Percentiles rank a stretch among this genome's conserved stretches.
These are phyloP conservation scores for Picus viridis DNA, from an alignment of 2,797 vertebrate genomes.

Conservation along the genomic window DNA sequence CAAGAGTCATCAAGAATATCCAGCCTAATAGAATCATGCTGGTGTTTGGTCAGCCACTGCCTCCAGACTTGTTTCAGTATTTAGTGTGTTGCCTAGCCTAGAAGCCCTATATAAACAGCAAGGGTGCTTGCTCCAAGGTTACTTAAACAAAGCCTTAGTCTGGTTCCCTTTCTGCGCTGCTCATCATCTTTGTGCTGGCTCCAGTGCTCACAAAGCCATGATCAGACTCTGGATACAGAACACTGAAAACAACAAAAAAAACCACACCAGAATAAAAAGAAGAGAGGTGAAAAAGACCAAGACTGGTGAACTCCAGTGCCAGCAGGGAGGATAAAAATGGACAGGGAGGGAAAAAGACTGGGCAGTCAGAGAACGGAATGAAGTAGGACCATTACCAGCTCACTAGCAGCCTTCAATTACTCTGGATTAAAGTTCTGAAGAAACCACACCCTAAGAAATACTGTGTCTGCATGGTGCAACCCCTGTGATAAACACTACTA, in stretches of 20 bases:
- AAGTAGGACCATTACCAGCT: neutral
- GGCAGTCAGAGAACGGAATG: neutral
- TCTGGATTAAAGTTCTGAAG: slow-evolving; percentile 8
- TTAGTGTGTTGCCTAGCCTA: neutral
- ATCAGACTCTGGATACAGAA: neutral
- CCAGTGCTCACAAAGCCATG: neutral
- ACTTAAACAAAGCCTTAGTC: neutral
- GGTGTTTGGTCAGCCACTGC: neutral
- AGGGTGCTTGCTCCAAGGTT: slow-evolving; percentile 7
- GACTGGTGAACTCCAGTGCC: neutral
- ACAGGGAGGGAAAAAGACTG: neutral
- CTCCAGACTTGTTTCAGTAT: slow-evolving; percentile 8
- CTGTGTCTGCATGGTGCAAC: neutral
- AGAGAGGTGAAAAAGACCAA: neutral
- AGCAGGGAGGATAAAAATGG: neutral
- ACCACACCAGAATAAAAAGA: neutral
- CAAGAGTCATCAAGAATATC: neutral
- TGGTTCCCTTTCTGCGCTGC: neutral
- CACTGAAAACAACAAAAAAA: neutral
- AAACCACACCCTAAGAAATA: slow-evolving; percentile 43
- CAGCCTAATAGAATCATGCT: neutral
- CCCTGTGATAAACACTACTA: neutral
- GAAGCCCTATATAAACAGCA: slow-evolving; percentile 6
- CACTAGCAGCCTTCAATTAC: slow-evolving; percentile 17
- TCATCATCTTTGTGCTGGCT: neutral